Percentiles rank a stretch among this genome's conserved stretches.
Evolutionary conservation across 2,113 vertebrate species (phyloP).

Genomic region (Cebus imitator): DNA sequence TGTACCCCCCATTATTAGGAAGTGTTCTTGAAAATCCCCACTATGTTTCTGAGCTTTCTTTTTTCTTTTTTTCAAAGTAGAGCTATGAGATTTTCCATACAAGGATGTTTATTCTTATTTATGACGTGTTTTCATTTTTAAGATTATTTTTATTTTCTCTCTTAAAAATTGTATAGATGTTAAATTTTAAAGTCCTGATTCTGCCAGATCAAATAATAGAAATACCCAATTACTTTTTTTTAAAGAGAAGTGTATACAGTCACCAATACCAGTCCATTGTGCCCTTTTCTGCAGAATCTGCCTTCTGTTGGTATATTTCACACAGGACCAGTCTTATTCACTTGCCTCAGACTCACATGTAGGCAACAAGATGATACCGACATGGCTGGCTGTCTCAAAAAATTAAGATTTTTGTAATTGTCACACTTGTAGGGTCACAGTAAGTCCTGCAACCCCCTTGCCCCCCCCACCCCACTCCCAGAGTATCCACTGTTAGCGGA

Average conservation of each 20-base stretch:
- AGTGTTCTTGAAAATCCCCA: not conserved
- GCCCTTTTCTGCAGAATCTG: not conserved
- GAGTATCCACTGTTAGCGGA: not conserved
- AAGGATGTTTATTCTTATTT: constrained; percentile 10
- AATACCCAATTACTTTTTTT: not conserved
- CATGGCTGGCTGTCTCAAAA: not conserved
- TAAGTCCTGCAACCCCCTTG: not conserved
- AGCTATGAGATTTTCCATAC: constrained; percentile 10
- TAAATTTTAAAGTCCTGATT: constrained; percentile 28
- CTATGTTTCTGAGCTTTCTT: not conserved
- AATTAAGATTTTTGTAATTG: not conserved
- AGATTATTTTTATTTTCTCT: constrained; percentile 29
- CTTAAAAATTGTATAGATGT: not conserved
- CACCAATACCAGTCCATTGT: not conserved
- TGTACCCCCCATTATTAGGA: not conserved
- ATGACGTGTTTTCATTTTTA: not conserved
- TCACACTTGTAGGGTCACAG: not conserved
- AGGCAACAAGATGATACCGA: not conserved
- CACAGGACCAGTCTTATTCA: not conserved
- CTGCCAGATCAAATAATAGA: not conserved
- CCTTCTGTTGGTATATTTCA: not conserved
- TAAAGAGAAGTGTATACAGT: not conserved
- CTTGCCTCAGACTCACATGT: not conserved
- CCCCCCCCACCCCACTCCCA: too few species aligned
- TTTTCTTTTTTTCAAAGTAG: not conserved